These are phyloP conservation scores for Sphenodon punctatus DNA, from an alignment of 2,797 vertebrate species.

Conservation along the genomic window DNA sequence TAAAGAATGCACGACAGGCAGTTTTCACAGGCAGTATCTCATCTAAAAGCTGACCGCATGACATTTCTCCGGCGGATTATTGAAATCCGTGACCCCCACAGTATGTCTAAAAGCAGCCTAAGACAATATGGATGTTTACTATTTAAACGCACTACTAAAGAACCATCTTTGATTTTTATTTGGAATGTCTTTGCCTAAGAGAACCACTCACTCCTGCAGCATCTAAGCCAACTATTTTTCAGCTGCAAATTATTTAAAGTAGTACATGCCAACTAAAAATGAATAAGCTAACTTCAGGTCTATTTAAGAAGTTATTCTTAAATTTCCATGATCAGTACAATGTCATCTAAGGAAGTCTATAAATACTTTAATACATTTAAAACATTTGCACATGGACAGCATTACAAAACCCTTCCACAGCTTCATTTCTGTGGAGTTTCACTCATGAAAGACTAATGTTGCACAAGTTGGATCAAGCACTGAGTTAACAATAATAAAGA, in stretches of 20 bases:
- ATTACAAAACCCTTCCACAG: background rate
- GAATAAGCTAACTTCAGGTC: constrained; percentile 48
- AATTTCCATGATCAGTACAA: constrained; percentile 50
- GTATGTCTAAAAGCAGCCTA: too few relatives aligned
- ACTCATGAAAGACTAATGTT: background rate
- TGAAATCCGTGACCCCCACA: too few relatives aligned
- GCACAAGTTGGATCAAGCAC: background rate
- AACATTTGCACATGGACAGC: background rate
- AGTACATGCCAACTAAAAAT: constrained; percentile 53
- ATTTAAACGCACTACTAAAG: too few relatives aligned
- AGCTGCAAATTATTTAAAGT: constrained; percentile 30
- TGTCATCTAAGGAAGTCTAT: constrained; percentile 47
- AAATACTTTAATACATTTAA: constrained; percentile 55
- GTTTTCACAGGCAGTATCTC: too few relatives aligned
- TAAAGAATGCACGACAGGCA: too few relatives aligned
- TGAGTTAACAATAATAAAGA: background rate
- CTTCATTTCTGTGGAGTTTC: background rate
- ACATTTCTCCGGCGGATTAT: too few relatives aligned
- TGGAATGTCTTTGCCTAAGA: background rate
- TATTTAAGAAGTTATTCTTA: constrained; percentile 54
- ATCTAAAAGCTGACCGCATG: too few relatives aligned
- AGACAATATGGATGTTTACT: too few relatives aligned
- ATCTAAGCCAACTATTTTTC: constrained; percentile 51
- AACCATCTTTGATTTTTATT: too few relatives aligned
- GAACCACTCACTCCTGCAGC: constrained; percentile 41